A percentile compares a stretch with the other conserved stretches of the same genome.
These are phyloP conservation scores for Sipunculus nudus DNA, from an alignment of 2,888 invertebrate genomes.

Conservation along the genomic window DNA sequence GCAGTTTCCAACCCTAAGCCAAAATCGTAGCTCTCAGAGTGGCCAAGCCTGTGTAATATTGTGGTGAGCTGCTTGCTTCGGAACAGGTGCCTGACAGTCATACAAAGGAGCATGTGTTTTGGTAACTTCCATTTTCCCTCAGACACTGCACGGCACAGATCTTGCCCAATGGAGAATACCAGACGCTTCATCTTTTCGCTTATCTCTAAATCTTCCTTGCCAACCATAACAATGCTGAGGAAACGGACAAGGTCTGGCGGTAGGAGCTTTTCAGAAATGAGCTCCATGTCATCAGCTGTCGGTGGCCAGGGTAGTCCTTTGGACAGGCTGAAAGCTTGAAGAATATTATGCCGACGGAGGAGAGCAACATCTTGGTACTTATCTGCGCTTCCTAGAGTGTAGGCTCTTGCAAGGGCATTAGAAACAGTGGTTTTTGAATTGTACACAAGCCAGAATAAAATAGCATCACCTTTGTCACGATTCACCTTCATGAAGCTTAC, in stretches of 20 bases:
- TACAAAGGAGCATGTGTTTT: constrained; percentile 14
- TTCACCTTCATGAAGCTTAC: neutral
- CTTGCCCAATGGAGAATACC: constrained; percentile 1
- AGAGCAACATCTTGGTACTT: constrained; percentile 12
- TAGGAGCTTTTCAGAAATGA: neutral
- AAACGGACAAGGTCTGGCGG: neutral
- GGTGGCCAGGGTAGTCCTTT: constrained; percentile 8
- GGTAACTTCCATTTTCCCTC: constrained; percentile 7
- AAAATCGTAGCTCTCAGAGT: constrained; percentile 11
- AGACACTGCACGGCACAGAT: neutral
- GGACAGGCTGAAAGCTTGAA: constrained; percentile 5
- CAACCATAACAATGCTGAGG: neutral
- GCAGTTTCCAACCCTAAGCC: constrained; percentile 8
- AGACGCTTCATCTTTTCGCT: neutral
- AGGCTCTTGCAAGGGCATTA: neutral
- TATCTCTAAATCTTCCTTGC: neutral
- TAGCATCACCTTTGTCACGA: neutral
- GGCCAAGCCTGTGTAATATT: constrained; percentile 16
- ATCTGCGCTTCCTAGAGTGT: neutral
- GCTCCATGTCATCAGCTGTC: constrained; percentile 10
- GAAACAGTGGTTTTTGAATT: neutral
- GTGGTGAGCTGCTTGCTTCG: constrained; percentile 16
- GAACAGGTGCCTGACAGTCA: constrained; percentile 14
- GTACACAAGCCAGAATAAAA: neutral
- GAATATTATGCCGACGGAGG: constrained; percentile 11